Conservation (phyloP, 2,113 vertebrate genomes). For the Nothocercus nigrocapillus region DNA sequence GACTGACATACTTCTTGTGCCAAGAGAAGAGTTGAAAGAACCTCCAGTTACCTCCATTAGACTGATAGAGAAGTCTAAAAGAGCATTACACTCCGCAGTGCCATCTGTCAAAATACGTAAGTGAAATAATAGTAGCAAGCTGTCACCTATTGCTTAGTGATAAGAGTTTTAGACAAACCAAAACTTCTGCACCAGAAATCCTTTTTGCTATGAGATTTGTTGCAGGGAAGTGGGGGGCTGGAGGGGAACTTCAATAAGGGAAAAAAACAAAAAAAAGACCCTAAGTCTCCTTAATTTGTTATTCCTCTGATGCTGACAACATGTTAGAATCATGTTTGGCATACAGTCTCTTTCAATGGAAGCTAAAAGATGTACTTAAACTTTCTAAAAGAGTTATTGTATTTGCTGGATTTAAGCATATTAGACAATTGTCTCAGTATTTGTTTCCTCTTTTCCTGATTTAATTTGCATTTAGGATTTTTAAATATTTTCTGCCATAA, state of each 20-base stretch:
- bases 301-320: background rate
- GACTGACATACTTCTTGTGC: constrained; percentile 88
- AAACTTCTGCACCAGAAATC: constrained; percentile 73
- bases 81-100: constrained; percentile 82
- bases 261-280: background rate
- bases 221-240: background rate
- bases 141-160: constrained; percentile 81
- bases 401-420: constrained; percentile 55
- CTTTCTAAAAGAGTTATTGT: constrained; percentile 7
- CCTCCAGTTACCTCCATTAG: constrained; percentile 89
- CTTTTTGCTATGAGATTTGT: constrained; percentile 51
- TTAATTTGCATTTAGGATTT: constrained; percentile 42
- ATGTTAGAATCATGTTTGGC: background rate
- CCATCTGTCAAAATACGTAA: constrained; percentile 91
- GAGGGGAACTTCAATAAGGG: constrained; percentile 2
- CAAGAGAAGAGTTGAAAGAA: constrained; percentile 86
- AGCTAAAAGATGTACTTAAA: constrained; percentile 51
- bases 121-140: constrained; percentile 88
- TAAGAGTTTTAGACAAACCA: constrained; percentile 83
- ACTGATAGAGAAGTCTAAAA: constrained; percentile 85
- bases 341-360: background rate
- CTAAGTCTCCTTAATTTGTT: constrained; percentile 44
- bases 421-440: constrained; percentile 55
- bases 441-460: constrained; percentile 22
- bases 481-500: constrained; percentile 59